Evolutionary conservation across 2,888 invertebrate genomes (phyloP).

Genomic region (Luperina testacea): DNA sequence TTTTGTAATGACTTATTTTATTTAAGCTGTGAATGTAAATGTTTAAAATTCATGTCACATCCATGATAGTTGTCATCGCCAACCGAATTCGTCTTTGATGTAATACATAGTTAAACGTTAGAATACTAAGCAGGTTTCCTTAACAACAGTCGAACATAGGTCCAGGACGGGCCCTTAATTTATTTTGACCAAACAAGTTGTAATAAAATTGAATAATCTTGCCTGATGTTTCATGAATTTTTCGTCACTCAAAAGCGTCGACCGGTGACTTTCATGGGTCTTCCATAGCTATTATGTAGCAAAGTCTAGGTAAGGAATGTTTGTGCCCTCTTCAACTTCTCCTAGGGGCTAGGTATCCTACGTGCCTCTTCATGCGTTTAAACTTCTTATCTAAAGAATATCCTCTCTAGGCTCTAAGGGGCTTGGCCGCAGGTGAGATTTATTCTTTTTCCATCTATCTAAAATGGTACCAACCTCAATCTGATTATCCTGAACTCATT

Average conservation of each 20-base stretch:
- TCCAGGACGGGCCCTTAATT: not conserved
- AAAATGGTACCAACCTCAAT: constrained; percentile 20
- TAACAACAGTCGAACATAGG: not conserved
- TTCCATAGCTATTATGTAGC: not conserved
- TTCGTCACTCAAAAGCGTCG: not conserved
- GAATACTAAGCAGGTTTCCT: constrained; percentile 37
- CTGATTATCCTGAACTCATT: constrained; percentile 15
- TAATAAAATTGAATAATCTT: not conserved
- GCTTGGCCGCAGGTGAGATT: not conserved
- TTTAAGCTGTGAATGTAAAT: constrained; percentile 23
- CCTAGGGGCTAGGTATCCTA: not conserved
- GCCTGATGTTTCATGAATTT: not conserved
- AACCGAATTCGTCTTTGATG: constrained; percentile 41
- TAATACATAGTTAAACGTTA: constrained; percentile 8
- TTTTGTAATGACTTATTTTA: constrained; percentile 15
- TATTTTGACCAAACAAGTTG: constrained; percentile 28
- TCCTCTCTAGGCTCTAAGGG: too few species aligned
- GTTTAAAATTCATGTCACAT: constrained; percentile 39
- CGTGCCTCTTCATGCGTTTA: not conserved
- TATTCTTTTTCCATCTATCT: not conserved
- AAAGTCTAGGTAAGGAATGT: not conserved
- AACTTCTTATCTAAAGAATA: not conserved
- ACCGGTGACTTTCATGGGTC: not conserved
- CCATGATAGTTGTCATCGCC: constrained; percentile 27
- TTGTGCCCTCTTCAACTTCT: not conserved